A percentile compares a stretch with the other conserved stretches of the same genome.
Evolutionary conservation across 2,888 invertebrate genomes (phyloP).

Genomic region (Sussaba pulchella): DNA sequence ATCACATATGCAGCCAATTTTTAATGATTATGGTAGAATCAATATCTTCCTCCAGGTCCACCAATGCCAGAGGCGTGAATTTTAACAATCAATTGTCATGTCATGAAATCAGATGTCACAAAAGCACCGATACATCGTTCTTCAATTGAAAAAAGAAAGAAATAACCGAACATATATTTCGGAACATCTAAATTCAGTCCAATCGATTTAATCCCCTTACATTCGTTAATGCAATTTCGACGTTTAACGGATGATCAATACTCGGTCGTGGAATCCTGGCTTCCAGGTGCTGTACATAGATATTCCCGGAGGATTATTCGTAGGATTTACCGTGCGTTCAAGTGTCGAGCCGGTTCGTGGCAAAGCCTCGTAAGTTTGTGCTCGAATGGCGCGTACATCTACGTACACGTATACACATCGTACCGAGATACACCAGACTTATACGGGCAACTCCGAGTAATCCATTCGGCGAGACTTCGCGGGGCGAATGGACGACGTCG

Average conservation of each 20-base stretch:
- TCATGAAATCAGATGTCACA: neutral
- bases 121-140: too few relatives aligned
- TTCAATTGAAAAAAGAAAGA: too few relatives aligned
- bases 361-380: neutral
- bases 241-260: conserved; percentile 35
- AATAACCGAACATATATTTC: too few relatives aligned
- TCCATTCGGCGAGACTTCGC: conserved; percentile 43
- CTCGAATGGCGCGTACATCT: neutral
- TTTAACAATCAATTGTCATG: conserved; percentile 45
- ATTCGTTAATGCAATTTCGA: conserved; percentile 10
- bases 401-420: neutral
- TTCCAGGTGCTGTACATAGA: neutral
- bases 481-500: conserved; percentile 46
- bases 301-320: conserved; percentile 23
- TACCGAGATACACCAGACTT: conserved; percentile 41
- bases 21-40: too few relatives aligned
- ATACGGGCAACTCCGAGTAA: conserved; percentile 44
- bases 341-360: conserved; percentile 14
- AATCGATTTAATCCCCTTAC: conserved; percentile 30
- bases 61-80: conserved; percentile 31
- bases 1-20: too few relatives aligned
- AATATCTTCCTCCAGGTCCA: conserved; percentile 36
- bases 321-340: conserved; percentile 20
- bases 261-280: conserved; percentile 8
- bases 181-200: too few relatives aligned